Base-by-base conservation (phyloP, 2,888 invertebrate genomes). In the Ochropacha duplaris region DNA sequence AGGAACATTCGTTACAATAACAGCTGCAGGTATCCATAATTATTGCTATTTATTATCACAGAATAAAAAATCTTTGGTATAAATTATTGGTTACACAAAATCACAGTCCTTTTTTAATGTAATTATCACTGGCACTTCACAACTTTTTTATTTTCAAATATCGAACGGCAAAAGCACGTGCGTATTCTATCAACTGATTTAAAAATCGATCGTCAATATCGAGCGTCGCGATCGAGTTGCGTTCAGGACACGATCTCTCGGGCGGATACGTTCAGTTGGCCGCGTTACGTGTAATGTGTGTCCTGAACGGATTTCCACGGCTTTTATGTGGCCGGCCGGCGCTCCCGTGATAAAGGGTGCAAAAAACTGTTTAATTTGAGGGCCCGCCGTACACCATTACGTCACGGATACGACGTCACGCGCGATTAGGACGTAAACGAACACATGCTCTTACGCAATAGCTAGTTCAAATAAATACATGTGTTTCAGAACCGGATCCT, bases 321-420 rank as follows among this genome's bases (percentile, higher is more conserved):
- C 88, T 91, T 92, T 90, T 92, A 92, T 90, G 90, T 87, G 71
- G 79, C 73, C 79, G 83, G 83, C 78, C 78, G 86, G 84, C 86
- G 85, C 84, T 84, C 86, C 89, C 79, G 86, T 87, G 87, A 88
- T 90, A 90, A 86, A 88, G 91, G 90, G 91, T 90, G 90, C 85
- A 90, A 92, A 91, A 92, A 91, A 89, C 84, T 61, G 85, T 86
- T 87, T 91, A 83, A 79, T 79, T 77, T 72, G 85, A 86, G 88
- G 87, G 90, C 85, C 86, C 67, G 80, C 55, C 71, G 55, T 60
- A 59, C 78, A 83, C 64, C 76, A 80, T 86, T 74, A 90, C 92
- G 92, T 92, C 90, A 91, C 86, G 74, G 73, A 80, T 80, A 73
- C 76, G 82, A 87, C 88, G 88, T 87, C 81, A 84, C 80, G 76